Conservation (phyloP, 2,888 invertebrate genomes). For the Eledona agricola region DNA sequence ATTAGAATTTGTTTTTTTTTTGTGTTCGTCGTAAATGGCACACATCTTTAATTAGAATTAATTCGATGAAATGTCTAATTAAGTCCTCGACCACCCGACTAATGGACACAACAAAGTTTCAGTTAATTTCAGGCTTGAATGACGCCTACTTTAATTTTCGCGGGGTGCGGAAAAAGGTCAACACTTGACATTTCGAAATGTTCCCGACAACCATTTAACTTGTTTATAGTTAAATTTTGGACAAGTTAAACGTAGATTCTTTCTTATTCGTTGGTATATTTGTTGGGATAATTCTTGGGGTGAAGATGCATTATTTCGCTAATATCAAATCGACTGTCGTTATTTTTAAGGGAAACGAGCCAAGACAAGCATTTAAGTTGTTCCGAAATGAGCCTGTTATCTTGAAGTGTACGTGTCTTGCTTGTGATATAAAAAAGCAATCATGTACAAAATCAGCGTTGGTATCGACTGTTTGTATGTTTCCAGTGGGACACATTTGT, state of each 20-base stretch:
- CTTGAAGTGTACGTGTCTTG: conserved; percentile 63
- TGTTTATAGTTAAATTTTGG: conserved; percentile 37
- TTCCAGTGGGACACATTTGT: conserved; percentile 64
- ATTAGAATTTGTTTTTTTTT: too few relatives aligned
- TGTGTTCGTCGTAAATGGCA: background rate
- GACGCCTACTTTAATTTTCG: conserved; percentile 56
- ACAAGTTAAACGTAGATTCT: conserved; percentile 16
- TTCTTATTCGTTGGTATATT: conserved; percentile 5
- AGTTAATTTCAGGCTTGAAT: conserved; percentile 55
- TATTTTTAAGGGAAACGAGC: conserved; percentile 61
- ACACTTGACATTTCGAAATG: conserved; percentile 52
- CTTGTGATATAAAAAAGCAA: conserved; percentile 64
- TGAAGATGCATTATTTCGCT: conserved; percentile 34
- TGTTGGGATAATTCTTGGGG: conserved; percentile 22
- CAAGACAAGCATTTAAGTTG: conserved; percentile 61
- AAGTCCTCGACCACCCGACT: conserved; percentile 22
- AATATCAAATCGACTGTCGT: conserved; percentile 57
- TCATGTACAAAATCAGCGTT: conserved; percentile 64
- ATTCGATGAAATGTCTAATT: conserved; percentile 18
- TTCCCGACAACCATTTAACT: conserved; percentile 40
- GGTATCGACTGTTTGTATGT: conserved; percentile 63
- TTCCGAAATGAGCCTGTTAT: conserved; percentile 62
- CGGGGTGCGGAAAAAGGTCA: conserved; percentile 54
- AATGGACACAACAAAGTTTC: conserved; percentile 44
- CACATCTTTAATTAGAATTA: too few relatives aligned